These are phyloP conservation scores for Mormyrus iriodes DNA, from an alignment of 2,113 vertebrate species.

Conservation along the genomic window DNA sequence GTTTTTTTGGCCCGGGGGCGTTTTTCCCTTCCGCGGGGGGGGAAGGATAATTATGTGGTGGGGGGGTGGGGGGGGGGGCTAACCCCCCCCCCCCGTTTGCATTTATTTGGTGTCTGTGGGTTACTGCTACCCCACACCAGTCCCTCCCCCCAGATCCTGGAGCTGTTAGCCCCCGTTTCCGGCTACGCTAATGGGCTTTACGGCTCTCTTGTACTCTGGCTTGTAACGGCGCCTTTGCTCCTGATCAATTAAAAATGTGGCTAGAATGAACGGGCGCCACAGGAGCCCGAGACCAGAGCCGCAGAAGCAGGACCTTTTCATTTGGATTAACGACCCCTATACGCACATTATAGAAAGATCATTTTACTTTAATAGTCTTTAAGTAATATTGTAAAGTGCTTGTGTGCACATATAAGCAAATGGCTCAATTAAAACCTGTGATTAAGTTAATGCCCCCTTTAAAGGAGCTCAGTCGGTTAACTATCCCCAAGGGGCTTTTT, in stretches of 20 bases:
- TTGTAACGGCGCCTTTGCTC: background rate
- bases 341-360: background rate
- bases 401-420: constrained; percentile 9
- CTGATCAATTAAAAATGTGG: background rate
- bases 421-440: constrained; percentile 22
- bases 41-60: background rate
- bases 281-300: background rate
- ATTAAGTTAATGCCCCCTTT: constrained; percentile 19
- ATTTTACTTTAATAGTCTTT: constrained; percentile 13
- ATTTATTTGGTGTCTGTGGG: background rate
- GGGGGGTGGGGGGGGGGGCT: background rate
- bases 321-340: background rate
- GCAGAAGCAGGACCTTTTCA: background rate
- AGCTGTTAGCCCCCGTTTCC: background rate
- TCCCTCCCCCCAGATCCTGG: background rate
- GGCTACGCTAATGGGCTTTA: background rate
- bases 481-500: constrained; percentile 38
- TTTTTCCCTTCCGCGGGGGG: background rate
- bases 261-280: background rate
- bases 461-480: constrained; percentile 37
- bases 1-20: background rate
- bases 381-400: constrained; percentile 18
- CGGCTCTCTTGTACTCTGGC: background rate
- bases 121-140: background rate
- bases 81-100: background rate